phyloP scores from a whole-genome alignment of 2,113 vertebrate species.

The Ciconia maguari region DNA sequence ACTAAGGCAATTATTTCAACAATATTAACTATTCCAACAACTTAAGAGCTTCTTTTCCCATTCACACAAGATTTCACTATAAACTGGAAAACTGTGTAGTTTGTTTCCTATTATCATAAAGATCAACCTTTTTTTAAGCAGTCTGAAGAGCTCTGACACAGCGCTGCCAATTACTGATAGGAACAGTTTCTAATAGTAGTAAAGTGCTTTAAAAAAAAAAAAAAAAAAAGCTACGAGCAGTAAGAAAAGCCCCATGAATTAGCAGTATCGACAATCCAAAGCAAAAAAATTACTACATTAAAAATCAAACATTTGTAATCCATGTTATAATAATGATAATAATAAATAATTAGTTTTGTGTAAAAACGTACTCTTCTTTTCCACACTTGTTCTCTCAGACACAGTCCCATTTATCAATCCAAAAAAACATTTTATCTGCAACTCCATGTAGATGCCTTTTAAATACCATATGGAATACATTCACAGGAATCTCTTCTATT shows the following conservation, averaged over 20 bases:
- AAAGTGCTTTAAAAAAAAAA: background rate
- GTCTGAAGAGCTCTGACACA: background rate
- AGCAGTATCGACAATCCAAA: background rate
- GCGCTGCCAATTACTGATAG: background rate
- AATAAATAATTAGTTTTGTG: background rate
- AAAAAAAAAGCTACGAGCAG: background rate
- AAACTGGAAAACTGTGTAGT: background rate
- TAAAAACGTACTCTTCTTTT: background rate
- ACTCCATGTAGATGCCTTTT: background rate
- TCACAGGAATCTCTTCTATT: background rate
- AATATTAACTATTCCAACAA: background rate
- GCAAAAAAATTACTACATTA: background rate
- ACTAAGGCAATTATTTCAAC: background rate
- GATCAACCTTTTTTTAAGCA: background rate
- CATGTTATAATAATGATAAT: background rate
- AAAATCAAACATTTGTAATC: background rate
- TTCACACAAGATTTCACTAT: background rate
- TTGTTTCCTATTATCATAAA: background rate
- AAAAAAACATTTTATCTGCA: background rate
- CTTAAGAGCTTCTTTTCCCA: background rate
- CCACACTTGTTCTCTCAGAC: background rate
- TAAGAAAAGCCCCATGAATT: background rate
- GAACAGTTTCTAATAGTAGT: background rate
- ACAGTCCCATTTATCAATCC: background rate
- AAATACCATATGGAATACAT: background rate